A percentile compares a stretch with the other conserved stretches of the same genome.
phyloP scores from a whole-genome alignment of 2,113 vertebrate genomes.

The Psophia crepitans region DNA sequence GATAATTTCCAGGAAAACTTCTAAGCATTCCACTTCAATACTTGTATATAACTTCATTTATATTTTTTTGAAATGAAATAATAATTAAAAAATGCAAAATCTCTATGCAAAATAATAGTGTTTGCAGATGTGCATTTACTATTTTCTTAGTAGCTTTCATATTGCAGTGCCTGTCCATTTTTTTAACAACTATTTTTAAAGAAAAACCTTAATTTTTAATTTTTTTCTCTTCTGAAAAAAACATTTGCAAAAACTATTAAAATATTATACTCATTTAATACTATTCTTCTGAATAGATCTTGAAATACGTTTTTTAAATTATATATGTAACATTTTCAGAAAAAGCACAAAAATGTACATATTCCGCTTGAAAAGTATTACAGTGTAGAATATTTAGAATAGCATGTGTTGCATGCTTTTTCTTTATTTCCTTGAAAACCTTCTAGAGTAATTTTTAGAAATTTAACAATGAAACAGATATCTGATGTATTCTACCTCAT shows the following conservation, averaged over 20 bases:
- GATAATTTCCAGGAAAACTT: not conserved
- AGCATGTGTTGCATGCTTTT: not conserved
- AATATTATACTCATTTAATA: not conserved
- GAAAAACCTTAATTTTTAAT: fast-evolving
- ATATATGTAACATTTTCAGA: not conserved
- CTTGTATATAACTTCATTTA: not conserved
- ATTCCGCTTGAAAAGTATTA: not conserved
- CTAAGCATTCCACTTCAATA: not conserved
- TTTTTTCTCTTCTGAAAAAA: not conserved
- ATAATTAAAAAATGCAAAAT: not conserved
- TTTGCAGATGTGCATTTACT: not conserved
- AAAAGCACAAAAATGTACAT: not conserved
- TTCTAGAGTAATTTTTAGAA: not conserved
- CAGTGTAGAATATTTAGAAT: not conserved
- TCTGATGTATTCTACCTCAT: not conserved
- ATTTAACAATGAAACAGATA: not conserved
- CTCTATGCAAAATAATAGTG: fast-evolving
- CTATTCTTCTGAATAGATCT: not conserved
- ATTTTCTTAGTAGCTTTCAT: not conserved
- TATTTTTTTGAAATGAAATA: not conserved
- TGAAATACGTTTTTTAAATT: not conserved
- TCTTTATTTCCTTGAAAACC: not conserved
- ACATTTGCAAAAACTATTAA: not conserved
- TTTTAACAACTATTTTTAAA: not conserved
- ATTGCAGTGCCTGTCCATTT: not conserved